These are phyloP conservation scores for Aspidiotus destructor DNA, from an alignment of 2,888 invertebrate species.

Conservation along the genomic window DNA sequence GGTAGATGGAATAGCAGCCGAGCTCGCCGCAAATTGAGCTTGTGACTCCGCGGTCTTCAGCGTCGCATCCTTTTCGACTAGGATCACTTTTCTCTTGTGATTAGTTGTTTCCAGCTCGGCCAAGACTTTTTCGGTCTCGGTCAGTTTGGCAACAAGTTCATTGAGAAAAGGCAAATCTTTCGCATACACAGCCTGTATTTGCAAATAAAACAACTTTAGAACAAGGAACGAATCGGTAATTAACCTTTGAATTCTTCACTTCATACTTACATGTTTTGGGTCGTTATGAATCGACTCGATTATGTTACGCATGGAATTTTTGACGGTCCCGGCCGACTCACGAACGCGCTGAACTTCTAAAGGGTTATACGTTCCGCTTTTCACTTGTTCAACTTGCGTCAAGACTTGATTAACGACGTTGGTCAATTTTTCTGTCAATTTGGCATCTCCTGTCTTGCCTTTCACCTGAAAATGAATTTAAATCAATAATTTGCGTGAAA, in stretches of 20 bases:
- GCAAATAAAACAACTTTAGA: no score
- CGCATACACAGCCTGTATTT: neutral
- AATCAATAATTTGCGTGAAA: no score
- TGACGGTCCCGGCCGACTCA: neutral
- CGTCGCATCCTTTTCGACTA: neutral
- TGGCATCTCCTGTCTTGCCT: neutral
- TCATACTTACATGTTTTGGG: slow-evolving; percentile 4
- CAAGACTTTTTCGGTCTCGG: neutral
- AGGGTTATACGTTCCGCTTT: neutral
- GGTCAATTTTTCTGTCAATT: neutral
- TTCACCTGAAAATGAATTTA: no score
- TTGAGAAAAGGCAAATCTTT: neutral
- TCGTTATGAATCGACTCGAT: neutral
- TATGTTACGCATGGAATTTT: neutral
- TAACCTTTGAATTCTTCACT: neutral
- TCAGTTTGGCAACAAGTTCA: neutral
- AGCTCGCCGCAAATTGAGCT: neutral
- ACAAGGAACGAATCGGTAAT: no score
- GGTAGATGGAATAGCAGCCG: neutral
- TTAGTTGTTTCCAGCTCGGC: neutral
- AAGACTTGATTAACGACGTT: neutral
- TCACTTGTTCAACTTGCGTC: neutral
- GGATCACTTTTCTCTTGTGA: neutral
- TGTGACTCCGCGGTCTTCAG: no score
- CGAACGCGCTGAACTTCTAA: neutral